A percentile compares a stretch with the other conserved stretches of the same genome.
These are phyloP conservation scores for Lucifuga dentata DNA, from an alignment of 2,113 vertebrate genomes.

Conservation along the genomic window DNA sequence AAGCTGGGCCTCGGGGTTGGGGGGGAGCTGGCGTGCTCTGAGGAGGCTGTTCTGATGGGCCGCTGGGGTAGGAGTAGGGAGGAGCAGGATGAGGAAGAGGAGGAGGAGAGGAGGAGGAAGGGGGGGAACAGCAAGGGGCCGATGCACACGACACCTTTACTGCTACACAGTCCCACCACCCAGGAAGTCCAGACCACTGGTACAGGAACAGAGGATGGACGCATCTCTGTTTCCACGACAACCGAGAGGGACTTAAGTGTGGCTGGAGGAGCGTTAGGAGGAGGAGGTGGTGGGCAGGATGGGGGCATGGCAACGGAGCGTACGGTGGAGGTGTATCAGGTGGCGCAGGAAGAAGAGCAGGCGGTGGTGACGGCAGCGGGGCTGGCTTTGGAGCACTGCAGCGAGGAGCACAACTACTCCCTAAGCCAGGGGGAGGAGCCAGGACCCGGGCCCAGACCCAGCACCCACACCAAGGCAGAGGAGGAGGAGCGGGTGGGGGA, in stretches of 20 bases:
- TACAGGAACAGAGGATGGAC: constrained; percentile 10
- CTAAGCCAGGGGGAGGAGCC: constrained; percentile 70
- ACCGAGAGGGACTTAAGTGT: constrained; percentile 38
- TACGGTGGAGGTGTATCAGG: constrained; percentile 76
- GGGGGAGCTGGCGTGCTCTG: constrained; percentile 73
- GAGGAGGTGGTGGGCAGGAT: constrained; percentile 11
- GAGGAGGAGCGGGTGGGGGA: constrained; percentile 27
- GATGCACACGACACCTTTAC: not conserved
- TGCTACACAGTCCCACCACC: not conserved
- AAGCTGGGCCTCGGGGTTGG: constrained; percentile 75
- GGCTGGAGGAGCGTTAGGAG: constrained; percentile 20
- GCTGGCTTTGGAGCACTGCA: constrained; percentile 74
- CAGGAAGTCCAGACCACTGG: constrained; percentile 42
- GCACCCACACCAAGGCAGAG: constrained; percentile 45
- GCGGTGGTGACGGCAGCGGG: constrained; percentile 24
- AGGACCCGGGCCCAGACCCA: constrained; percentile 23
- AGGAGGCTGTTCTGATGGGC: constrained; percentile 78
- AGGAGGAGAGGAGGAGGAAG: constrained; percentile 33
- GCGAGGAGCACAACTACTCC: constrained; percentile 84
- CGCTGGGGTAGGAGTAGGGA: constrained; percentile 71
- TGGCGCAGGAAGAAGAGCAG: constrained; percentile 67
- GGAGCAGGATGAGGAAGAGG: constrained; percentile 61
- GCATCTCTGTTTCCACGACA: constrained; percentile 23
- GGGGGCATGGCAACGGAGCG: constrained; percentile 28
- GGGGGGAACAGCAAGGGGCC: constrained; percentile 22